These are phyloP conservation scores for Papilio aristodemus DNA, from an alignment of 1,140 invertebrate genomes.

Conservation along the genomic window DNA sequence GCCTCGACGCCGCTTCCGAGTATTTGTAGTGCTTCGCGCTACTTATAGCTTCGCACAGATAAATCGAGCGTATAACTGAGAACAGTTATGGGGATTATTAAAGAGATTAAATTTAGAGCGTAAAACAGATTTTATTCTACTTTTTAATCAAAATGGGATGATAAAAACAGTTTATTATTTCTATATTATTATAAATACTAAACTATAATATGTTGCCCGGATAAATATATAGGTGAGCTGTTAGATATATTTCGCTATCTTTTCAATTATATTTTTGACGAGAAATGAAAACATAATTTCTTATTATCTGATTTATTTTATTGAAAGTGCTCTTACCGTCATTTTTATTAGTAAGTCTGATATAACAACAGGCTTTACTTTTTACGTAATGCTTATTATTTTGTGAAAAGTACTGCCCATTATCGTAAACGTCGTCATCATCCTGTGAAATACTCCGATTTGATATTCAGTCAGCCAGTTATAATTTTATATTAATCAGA, in stretches of 20 bases:
- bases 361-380: not conserved
- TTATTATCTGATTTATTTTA: not conserved
- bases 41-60: slow-evolving; percentile 25
- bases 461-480: not conserved
- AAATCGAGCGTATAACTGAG: slow-evolving; percentile 23
- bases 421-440: slow-evolving; percentile 1
- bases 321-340: not conserved
- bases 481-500: not conserved
- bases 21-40: slow-evolving; percentile 21
- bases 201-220: too few species aligned
- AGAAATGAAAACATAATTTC: too few species aligned
- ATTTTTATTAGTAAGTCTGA: not conserved
- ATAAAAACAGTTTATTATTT: not conserved
- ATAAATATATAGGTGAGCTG: too few species aligned
- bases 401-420: not conserved
- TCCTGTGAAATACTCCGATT: not conserved
- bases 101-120: not conserved
- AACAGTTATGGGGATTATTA: not conserved
- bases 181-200: too few species aligned
- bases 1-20: not conserved
- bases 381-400: not conserved
- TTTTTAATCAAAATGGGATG: not conserved
- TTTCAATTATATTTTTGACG: too few species aligned
- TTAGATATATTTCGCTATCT: too few species aligned
- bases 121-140: not conserved